Percentiles rank a stretch among this genome's conserved stretches.
Conservation (phyloP, 2,797 vertebrate genomes). For the Leptatherina wallacei region DNA sequence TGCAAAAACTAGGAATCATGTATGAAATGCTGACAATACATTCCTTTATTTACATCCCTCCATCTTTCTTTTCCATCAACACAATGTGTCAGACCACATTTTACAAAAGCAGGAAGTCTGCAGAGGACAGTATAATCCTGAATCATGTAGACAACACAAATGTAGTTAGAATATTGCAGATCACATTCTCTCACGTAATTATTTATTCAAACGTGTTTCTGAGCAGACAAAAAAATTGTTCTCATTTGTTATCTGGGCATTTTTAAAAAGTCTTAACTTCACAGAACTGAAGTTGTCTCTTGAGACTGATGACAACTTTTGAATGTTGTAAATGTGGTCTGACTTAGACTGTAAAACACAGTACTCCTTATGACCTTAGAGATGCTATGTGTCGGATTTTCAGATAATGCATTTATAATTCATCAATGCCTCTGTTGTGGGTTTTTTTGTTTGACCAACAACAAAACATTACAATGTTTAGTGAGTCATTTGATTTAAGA, state of each 20-base stretch:
- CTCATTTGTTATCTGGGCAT: slow-evolving; percentile 14
- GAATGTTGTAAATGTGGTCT: slow-evolving; percentile 58
- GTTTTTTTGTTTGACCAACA: not conserved
- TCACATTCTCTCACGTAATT: not conserved
- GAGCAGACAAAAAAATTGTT: slow-evolving; percentile 15
- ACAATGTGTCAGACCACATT: slow-evolving; percentile 57
- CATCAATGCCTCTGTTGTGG: slow-evolving; percentile 3
- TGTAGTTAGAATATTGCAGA: slow-evolving; percentile 5
- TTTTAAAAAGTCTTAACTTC: slow-evolving; percentile 7
- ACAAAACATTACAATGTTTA: slow-evolving; percentile 11
- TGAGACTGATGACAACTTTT: slow-evolving; percentile 16
- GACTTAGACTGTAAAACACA: slow-evolving; percentile 43
- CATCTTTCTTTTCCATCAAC: slow-evolving; percentile 55
- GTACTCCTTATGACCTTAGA: slow-evolving; percentile 32
- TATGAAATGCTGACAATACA: slow-evolving; percentile 68
- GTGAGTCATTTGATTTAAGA: slow-evolving; percentile 33
- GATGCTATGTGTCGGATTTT: slow-evolving; percentile 60
- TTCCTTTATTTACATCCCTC: slow-evolving; percentile 86
- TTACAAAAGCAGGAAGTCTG: slow-evolving; percentile 48
- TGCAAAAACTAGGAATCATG: slow-evolving; percentile 46
- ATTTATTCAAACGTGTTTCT: slow-evolving; percentile 1
- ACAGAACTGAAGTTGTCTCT: slow-evolving; percentile 6
- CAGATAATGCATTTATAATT: slow-evolving; percentile 60
- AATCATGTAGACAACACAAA: slow-evolving; percentile 24
- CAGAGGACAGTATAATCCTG: slow-evolving; percentile 6